Evolutionary conservation across 2,113 vertebrate genomes (phyloP).

Genomic region (Alaudala cheleensis): DNA sequence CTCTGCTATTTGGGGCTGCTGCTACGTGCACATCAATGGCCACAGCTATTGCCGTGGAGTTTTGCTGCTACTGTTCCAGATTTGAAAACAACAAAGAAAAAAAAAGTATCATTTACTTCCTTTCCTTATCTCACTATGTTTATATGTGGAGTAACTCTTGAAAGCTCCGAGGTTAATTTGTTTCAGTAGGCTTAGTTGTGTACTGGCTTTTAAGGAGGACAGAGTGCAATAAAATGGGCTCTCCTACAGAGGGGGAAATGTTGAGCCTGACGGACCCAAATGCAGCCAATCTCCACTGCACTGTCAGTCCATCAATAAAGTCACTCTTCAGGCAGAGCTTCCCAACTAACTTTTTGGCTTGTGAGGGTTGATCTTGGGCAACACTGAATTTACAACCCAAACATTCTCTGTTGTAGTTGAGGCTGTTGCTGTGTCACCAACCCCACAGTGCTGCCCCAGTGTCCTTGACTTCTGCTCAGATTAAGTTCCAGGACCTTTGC

Average conservation of each 20-base stretch:
- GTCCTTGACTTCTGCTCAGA: neutral
- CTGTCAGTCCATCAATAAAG: neutral
- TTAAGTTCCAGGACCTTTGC: neutral
- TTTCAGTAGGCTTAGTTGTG: neutral
- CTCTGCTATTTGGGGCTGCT: neutral
- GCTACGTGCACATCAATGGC: accelerated
- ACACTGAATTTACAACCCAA: neutral
- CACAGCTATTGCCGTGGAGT: no score
- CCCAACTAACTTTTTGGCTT: neutral
- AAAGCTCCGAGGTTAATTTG: neutral
- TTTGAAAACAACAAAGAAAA: neutral
- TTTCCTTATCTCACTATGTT: neutral
- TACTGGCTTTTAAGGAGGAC: neutral
- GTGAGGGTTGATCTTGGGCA: neutral
- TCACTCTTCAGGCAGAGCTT: neutral
- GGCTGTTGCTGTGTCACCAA: neutral
- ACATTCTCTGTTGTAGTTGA: neutral
- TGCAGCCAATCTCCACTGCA: neutral
- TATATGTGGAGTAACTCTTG: neutral
- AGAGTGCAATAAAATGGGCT: neutral
- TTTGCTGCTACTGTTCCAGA: neutral
- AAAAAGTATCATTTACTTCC: neutral
- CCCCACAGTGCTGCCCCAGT: neutral
- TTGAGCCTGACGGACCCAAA: neutral
- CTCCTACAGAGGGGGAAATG: neutral